Conservation (phyloP, 2,888 invertebrate species). For the Alitta virens region DNA sequence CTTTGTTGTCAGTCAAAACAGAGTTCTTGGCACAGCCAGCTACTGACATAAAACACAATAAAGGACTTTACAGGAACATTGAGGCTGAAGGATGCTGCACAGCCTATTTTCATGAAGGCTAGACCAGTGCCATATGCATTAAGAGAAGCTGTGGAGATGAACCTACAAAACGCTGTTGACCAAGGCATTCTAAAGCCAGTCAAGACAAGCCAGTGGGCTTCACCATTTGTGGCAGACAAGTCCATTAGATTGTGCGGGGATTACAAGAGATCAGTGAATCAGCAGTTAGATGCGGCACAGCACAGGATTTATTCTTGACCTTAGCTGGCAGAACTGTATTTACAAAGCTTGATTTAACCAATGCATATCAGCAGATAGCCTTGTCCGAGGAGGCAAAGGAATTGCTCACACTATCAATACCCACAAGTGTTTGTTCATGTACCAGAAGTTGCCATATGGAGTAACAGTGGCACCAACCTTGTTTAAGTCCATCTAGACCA, state of each 20-base stretch:
- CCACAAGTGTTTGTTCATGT: neutral
- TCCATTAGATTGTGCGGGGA: conserved; percentile 20
- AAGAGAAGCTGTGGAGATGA: conserved; percentile 20
- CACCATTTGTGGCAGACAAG: conserved; percentile 31
- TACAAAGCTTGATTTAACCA: neutral
- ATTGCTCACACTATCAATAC: neutral
- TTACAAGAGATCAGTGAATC: conserved; percentile 22
- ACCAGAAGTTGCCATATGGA: neutral
- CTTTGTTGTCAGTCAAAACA: too few relatives aligned
- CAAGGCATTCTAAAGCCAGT: conserved; percentile 23
- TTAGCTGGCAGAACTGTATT: neutral
- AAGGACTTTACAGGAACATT: conserved; percentile 19
- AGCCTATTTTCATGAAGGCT: conserved; percentile 26
- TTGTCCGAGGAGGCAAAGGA: neutral
- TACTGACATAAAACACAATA: neutral
- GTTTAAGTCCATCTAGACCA: neutral
- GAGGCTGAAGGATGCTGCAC: conserved; percentile 19
- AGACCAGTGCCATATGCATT: conserved; percentile 29
- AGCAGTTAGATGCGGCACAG: neutral
- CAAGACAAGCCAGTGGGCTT: conserved; percentile 27
- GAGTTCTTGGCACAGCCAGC: too few relatives aligned
- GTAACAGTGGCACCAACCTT: neutral
- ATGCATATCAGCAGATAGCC: neutral
- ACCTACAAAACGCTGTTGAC: conserved; percentile 26
- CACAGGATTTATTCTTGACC: neutral